These are phyloP conservation scores for Ischnura elegans DNA, from an alignment of 2,888 invertebrate genomes.

Conservation along the genomic window DNA sequence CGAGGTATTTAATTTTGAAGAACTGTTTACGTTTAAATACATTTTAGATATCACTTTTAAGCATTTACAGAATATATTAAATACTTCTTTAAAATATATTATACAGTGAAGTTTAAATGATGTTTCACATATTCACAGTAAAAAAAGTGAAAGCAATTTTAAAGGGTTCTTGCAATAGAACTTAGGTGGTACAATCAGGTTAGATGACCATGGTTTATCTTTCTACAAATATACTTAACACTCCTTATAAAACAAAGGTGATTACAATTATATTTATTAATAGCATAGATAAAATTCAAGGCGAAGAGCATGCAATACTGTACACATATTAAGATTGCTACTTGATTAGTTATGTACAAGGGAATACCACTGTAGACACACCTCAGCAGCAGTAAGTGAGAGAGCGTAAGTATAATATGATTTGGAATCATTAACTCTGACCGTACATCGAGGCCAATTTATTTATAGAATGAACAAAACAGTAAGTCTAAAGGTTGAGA, in stretches of 20 bases:
- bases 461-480: background rate
- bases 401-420: background rate
- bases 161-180: background rate
- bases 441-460: background rate
- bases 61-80: background rate
- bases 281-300: constrained; percentile 25
- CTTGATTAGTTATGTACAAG: constrained; percentile 57
- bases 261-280: constrained; percentile 45
- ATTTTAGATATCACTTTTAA: background rate
- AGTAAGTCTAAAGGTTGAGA: background rate
- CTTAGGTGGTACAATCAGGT: background rate
- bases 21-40: too few species aligned
- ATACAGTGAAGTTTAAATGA: background rate
- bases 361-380: constrained; percentile 15
- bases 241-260: background rate
- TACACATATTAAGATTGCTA: constrained; percentile 28
- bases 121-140: background rate
- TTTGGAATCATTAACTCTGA: background rate
- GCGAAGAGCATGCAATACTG: constrained; percentile 57
- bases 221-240: background rate
- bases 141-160: background rate
- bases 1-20: background rate
- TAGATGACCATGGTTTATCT: background rate
- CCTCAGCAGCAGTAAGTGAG: background rate
- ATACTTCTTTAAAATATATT: background rate